phyloP scores from a whole-genome alignment of 2,888 invertebrate species.

The Galerucella calmariensis region DNA sequence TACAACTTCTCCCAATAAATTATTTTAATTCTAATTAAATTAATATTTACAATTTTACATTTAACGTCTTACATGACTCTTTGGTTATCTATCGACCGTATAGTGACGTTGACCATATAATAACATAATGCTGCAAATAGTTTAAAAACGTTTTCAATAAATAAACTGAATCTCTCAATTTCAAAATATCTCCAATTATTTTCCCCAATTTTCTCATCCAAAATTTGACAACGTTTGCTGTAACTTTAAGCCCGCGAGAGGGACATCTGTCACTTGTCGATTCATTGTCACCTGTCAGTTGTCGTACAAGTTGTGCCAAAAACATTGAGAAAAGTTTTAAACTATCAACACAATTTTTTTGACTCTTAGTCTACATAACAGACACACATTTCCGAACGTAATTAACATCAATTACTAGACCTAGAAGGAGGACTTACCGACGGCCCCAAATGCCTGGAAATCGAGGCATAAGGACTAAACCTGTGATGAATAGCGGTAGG shows the following conservation, averaged over 20 bases:
- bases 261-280: no score
- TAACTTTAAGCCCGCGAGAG: no score
- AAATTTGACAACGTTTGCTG: no score
- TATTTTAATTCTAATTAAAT: conserved; percentile 32
- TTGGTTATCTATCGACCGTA: conserved; percentile 50
- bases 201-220: no score
- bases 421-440: conserved; percentile 55
- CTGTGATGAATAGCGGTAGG: conserved; percentile 64
- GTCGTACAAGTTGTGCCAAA: not conserved
- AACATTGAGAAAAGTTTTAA: not conserved
- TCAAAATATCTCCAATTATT: not conserved
- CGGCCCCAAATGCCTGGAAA: conserved; percentile 51
- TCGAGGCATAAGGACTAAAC: conserved; percentile 64
- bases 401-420: conserved; percentile 54
- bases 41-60: conserved; percentile 50
- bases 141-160: no score
- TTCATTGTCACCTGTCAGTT: not conserved
- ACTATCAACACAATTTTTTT: not conserved
- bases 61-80: conserved; percentile 57
- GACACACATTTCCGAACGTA: not conserved
- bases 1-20: conserved; percentile 36
- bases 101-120: not conserved
- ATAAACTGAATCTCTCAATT: no score
- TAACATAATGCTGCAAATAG: not conserved
- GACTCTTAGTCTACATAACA: not conserved